Evolutionary conservation across 2,797 vertebrate species (phyloP).

Genomic region (Crax fasciolata): DNA sequence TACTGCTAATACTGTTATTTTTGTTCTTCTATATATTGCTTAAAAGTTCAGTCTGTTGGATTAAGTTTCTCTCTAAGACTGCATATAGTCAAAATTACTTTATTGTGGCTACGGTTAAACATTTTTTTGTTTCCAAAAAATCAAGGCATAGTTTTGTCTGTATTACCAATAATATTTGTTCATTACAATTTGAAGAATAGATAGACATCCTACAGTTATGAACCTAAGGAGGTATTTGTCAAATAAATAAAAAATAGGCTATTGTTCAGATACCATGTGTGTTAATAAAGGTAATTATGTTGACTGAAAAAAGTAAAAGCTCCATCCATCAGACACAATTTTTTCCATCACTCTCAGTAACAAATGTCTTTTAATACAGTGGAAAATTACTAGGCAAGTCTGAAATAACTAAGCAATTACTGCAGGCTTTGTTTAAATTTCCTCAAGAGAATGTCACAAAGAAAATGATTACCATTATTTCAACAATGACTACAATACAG

Average conservation of each 20-base stretch:
- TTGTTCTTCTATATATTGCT: not conserved
- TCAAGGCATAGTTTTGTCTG: not conserved
- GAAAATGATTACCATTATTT: constrained; percentile 78
- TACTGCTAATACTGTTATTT: not conserved
- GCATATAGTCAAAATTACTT: not conserved
- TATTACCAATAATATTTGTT: not conserved
- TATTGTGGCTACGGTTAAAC: not conserved
- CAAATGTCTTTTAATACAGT: constrained; percentile 76
- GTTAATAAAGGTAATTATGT: constrained; percentile 78
- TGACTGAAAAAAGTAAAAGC: constrained; percentile 78
- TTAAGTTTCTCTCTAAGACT: not conserved
- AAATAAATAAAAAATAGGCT: constrained; percentile 38
- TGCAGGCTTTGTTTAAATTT: constrained; percentile 79
- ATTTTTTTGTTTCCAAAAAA: accelerated
- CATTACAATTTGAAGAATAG: constrained; percentile 26
- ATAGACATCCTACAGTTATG: constrained; percentile 14
- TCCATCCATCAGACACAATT: constrained; percentile 59
- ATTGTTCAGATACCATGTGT: constrained; percentile 74
- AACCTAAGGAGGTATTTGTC: constrained; percentile 59
- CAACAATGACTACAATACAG: constrained; percentile 49
- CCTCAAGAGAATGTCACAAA: constrained; percentile 72
- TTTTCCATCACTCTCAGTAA: constrained; percentile 53
- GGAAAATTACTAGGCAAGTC: constrained; percentile 81
- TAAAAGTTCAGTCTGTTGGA: not conserved
- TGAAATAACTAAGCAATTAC: constrained; percentile 81